Percentiles rank a stretch among this genome's conserved stretches.
These are phyloP conservation scores for Coluber constrictor DNA, from an alignment of 2,797 vertebrate genomes.

Conservation along the genomic window DNA sequence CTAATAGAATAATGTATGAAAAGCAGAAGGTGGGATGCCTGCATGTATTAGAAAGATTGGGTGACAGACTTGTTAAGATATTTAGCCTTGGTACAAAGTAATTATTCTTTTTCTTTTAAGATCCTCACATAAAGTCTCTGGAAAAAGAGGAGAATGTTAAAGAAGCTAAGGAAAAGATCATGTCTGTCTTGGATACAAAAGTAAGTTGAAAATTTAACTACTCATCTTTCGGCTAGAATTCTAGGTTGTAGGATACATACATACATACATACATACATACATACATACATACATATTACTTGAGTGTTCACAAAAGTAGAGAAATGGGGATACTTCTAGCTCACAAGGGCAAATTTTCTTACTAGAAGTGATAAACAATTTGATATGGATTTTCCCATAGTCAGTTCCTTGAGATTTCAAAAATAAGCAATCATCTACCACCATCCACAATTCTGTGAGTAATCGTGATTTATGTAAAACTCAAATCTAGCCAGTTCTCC, in stretches of 20 bases:
- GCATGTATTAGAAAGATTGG: background rate
- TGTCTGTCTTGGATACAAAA: conserved; percentile 99
- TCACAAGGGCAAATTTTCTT: background rate
- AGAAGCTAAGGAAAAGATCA: conserved; percentile 97
- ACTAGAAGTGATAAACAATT: background rate
- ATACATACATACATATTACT: too few species aligned
- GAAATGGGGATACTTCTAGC: too few species aligned
- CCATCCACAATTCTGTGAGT: background rate
- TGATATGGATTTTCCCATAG: background rate
- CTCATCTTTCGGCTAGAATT: background rate
- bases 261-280: too few species aligned
- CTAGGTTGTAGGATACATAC: background rate
- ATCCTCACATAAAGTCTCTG: conserved; percentile 99
- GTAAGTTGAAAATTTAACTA: conserved; percentile 67
- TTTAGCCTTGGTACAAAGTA: conserved; percentile 32
- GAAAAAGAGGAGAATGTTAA: conserved; percentile 95
- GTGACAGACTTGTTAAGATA: background rate
- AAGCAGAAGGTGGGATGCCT: background rate
- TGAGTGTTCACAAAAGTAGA: background rate
- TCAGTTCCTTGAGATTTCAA: background rate
- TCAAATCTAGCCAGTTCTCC: background rate
- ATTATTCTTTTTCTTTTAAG: conserved; percentile 68
- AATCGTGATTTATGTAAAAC: background rate
- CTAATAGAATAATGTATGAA: background rate
- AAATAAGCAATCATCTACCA: background rate